Conservation (phyloP, 1,140 invertebrate species). For the Danaus melanippus region DNA sequence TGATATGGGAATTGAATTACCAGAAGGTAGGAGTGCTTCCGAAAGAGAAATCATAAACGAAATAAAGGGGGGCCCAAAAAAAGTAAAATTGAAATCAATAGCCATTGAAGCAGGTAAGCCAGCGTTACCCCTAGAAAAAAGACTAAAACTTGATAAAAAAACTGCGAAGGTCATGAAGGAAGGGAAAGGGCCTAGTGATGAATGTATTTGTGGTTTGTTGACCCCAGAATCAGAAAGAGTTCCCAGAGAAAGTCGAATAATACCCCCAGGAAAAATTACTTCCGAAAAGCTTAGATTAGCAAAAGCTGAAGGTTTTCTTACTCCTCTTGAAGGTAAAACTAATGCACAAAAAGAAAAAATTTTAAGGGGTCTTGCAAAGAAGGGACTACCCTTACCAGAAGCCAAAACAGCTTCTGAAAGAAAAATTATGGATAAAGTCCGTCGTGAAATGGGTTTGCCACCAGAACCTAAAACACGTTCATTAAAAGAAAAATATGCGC, state of each 20-base stretch:
- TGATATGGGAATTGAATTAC: too few species aligned
- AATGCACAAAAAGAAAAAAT: constrained; percentile 25
- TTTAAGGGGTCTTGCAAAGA: constrained; percentile 20
- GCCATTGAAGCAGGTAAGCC: background rate
- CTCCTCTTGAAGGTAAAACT: constrained; percentile 26
- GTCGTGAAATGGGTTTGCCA: constrained; percentile 19
- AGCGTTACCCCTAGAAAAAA: constrained; percentile 21
- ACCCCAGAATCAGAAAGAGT: constrained; percentile 20
- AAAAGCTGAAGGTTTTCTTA: constrained; percentile 17
- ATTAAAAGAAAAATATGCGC: constrained; percentile 27
- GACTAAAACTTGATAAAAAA: constrained; percentile 25
- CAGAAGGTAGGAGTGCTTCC: too few species aligned
- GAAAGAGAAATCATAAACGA: too few species aligned
- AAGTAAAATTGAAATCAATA: too few species aligned
- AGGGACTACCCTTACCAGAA: constrained; percentile 33
- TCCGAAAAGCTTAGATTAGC: background rate
- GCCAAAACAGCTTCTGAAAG: constrained; percentile 27
- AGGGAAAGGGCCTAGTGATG: constrained; percentile 27
- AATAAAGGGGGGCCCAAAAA: too few species aligned
- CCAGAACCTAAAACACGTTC: constrained; percentile 22
- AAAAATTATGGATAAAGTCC: constrained; percentile 15
- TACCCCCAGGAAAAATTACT: too few species aligned
- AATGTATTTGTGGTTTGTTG: constrained; percentile 32
- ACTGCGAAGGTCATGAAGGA: constrained; percentile 29
- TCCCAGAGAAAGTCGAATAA: too few species aligned